These are phyloP conservation scores for Mamestra brassicae DNA, from an alignment of 2,888 invertebrate genomes.

Conservation along the genomic window DNA sequence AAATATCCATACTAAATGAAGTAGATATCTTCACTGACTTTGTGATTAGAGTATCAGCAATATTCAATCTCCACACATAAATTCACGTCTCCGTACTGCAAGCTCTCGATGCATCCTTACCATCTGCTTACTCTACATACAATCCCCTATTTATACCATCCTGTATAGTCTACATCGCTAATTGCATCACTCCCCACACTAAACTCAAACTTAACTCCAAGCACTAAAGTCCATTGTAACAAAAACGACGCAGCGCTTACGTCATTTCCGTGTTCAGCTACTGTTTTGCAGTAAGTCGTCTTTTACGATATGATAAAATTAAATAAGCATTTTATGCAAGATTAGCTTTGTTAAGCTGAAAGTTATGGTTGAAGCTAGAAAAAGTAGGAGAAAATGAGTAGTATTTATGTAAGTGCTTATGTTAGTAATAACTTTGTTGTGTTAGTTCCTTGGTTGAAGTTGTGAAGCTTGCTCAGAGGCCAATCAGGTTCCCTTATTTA, in stretches of 20 bases:
- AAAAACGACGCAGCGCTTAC: background rate
- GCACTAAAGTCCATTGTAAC: conserved; percentile 4
- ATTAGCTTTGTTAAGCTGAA: conserved; percentile 48
- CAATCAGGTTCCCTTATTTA: conserved; percentile 14
- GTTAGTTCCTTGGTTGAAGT: background rate
- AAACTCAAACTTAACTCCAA: conserved; percentile 28
- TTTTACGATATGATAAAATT: conserved; percentile 67
- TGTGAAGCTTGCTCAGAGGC: background rate
- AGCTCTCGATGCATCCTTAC: conserved; percentile 33
- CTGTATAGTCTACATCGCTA: conserved; percentile 35
- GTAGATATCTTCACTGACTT: background rate
- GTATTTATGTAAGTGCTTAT: conserved; percentile 14
- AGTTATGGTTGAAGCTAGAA: conserved; percentile 38
- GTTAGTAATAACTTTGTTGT: conserved; percentile 18
- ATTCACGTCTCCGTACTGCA: conserved; percentile 26
- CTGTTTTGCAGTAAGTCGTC: conserved; percentile 60
- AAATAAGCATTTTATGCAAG: conserved; percentile 67
- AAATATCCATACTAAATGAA: background rate
- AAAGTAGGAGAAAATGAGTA: conserved; percentile 14
- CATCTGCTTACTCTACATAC: conserved; percentile 26
- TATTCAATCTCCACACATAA: conserved; percentile 19
- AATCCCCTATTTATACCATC: conserved; percentile 36
- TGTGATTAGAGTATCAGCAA: conserved; percentile 1
- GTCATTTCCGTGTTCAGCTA: conserved; percentile 10
- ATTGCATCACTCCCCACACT: conserved; percentile 27